These are phyloP conservation scores for Coregonus clupeaformis DNA, from an alignment of 2,113 vertebrate species.

Conservation along the genomic window DNA sequence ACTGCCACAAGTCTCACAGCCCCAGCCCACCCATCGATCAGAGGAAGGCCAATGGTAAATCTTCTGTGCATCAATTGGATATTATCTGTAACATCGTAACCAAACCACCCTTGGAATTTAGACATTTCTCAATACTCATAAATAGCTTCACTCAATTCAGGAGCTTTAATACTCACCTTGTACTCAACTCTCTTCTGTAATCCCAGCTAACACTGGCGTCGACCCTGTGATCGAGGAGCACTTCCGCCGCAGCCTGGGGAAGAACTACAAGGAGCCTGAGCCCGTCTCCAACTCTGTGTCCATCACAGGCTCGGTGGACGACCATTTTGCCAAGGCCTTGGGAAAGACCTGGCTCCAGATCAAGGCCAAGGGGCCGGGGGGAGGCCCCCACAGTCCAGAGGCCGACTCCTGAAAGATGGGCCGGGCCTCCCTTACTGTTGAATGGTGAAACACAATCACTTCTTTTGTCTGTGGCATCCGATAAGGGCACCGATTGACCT, in stretches of 20 bases:
- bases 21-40: constrained; percentile 68
- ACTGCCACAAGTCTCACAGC: constrained; percentile 87
- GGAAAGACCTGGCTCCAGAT: constrained; percentile 96
- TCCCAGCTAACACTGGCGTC: constrained; percentile 77
- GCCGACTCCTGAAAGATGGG: constrained; percentile 70
- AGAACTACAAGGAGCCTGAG: constrained; percentile 96
- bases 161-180: too few relatives aligned
- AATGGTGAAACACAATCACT: constrained; percentile 85
- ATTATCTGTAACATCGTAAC: too few relatives aligned
- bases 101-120: too few relatives aligned
- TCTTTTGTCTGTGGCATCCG: constrained; percentile 83
- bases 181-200: neutral
- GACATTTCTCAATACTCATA: too few relatives aligned
- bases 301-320: constrained; percentile 95
- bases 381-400: constrained; percentile 54
- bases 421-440: constrained; percentile 74
- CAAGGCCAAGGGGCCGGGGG: constrained; percentile 93
- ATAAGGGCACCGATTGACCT: constrained; percentile 47
- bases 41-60: constrained; percentile 66
- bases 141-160: too few relatives aligned
- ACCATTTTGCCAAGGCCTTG: constrained; percentile 98
- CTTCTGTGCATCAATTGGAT: too few relatives aligned
- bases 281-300: constrained; percentile 91
- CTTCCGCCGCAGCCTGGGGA: constrained; percentile 96
- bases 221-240: constrained; percentile 98